Base-by-base conservation (phyloP, 2,797 vertebrate genomes). In the Centropyge bicolor region DNA sequence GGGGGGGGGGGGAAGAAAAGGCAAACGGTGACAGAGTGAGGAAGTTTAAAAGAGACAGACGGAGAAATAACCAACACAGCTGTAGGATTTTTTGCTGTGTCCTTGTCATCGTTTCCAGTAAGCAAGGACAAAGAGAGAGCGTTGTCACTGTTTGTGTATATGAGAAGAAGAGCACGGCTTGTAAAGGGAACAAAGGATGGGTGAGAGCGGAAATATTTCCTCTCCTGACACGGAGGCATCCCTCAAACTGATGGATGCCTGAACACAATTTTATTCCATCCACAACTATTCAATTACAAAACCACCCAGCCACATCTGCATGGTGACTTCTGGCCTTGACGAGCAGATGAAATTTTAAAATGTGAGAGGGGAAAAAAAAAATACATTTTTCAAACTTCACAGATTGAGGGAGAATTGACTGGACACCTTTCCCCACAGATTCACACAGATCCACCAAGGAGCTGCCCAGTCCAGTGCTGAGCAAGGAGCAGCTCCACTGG, bases 81-180 rank as follows among this genome's bases (percentile, higher is more conserved):
- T 38, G 13, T 20, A 10, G 31, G 13, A 31, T 31, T 31, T 56
- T 52, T 35, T 46, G 48, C 12, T 20, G 54, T 38, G 62, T 83
- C 77, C 55, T 81, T 56, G 70, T 83, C 70, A 79, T 62, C 11
- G 13, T 66, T 84, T 62, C 51, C 66, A 82, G 76, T 52, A 43
- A 86, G 38, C 38, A n/a, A 78, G 77, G 76, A 90, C 81, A 85
- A 67, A 81, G 72, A 80, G 70, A 80, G 55, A 62, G 48, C 5
- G 52, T 45, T 36, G 82, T 82, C 82, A 70, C 36, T 2, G 3
- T 65, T 9, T 61, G 54, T 17, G 72, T 20, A 4, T 31, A 22
- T 35, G 76, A 86, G 54, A 56, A 60, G 45, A 60, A 63, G 63
- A 45, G 41, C 73, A 17, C 54, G 40, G 80, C 78, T 64, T 64